Evolutionary conservation across 2,797 vertebrate genomes (phyloP).

Genomic region (Bryconaethiops microstoma): DNA sequence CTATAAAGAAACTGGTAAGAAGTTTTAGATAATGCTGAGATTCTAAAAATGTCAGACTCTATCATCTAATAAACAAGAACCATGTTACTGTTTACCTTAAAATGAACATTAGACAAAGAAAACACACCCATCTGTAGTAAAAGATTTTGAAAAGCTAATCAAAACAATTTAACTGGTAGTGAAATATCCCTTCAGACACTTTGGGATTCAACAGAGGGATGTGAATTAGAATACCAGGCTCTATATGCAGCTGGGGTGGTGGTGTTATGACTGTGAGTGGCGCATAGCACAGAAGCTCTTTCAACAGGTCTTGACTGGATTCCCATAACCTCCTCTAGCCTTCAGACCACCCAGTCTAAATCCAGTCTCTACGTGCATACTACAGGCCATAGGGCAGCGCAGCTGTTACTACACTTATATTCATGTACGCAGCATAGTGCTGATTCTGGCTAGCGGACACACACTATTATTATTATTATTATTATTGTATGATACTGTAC

Average conservation of each 20-base stretch:
- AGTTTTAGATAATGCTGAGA: too few relatives aligned
- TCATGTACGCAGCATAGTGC: neutral
- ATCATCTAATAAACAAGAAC: too few relatives aligned
- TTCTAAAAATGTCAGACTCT: too few relatives aligned
- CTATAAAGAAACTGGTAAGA: too few relatives aligned
- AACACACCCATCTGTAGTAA: neutral
- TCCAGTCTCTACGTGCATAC: neutral
- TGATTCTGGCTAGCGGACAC: neutral
- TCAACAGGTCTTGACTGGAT: neutral
- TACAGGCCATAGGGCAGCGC: neutral
- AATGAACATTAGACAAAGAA: neutral
- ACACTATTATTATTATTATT: too few relatives aligned
- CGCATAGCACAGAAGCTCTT: conserved; percentile 10
- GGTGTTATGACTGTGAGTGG: conserved; percentile 8
- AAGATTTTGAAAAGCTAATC: neutral
- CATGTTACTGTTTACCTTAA: too few relatives aligned
- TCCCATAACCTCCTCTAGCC: neutral
- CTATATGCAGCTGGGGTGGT: conserved; percentile 14
- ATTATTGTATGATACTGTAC: neutral
- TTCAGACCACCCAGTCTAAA: conserved; percentile 14
- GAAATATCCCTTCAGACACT: neutral
- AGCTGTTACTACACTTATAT: conserved; percentile 23
- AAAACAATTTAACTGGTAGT: neutral
- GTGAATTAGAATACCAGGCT: conserved; percentile 9
- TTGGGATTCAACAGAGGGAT: conserved; percentile 24